Conservation (phyloP, 1,140 invertebrate genomes). For the Pachypeltis micranthus region DNA sequence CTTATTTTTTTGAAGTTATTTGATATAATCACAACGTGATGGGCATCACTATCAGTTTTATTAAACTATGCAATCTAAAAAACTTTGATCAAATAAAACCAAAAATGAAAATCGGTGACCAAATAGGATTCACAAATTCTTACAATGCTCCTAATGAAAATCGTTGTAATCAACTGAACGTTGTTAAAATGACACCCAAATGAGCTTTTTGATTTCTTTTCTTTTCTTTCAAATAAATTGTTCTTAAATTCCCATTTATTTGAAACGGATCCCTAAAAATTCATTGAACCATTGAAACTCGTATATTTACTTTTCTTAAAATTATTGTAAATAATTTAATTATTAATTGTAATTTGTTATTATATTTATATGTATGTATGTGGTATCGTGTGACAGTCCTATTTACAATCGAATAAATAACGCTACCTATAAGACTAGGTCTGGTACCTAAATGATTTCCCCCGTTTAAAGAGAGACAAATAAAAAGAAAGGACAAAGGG, state of each 20-base stretch:
- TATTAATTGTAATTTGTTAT: neutral
- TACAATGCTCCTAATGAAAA: no score
- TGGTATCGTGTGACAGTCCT: constrained; percentile 1
- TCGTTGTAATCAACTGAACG: neutral
- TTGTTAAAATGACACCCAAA: constrained; percentile 2
- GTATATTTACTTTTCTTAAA: neutral
- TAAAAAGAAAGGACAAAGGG: no score
- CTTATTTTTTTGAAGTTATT: neutral
- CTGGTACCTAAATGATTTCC: neutral
- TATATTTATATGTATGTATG: constrained; percentile 7
- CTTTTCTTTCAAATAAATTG: neutral
- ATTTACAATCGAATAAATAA: constrained; percentile 8
- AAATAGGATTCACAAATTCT: no score
- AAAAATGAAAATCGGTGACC: neutral
- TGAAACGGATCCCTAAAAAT: neutral
- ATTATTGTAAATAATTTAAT: neutral
- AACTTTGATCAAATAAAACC: neutral
- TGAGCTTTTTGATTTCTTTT: neutral
- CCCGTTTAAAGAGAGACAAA: neutral
- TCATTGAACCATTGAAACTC: neutral
- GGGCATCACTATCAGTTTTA: constrained; percentile 1
- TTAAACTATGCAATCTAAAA: no score
- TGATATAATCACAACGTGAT: constrained; percentile 4
- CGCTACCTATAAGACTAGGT: constrained; percentile 1
- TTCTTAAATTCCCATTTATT: neutral